Evolutionary conservation across 2,113 vertebrate species (phyloP), one percentile per base, ranked within the genome.

Genomic region (Psophia crepitans): DNA sequence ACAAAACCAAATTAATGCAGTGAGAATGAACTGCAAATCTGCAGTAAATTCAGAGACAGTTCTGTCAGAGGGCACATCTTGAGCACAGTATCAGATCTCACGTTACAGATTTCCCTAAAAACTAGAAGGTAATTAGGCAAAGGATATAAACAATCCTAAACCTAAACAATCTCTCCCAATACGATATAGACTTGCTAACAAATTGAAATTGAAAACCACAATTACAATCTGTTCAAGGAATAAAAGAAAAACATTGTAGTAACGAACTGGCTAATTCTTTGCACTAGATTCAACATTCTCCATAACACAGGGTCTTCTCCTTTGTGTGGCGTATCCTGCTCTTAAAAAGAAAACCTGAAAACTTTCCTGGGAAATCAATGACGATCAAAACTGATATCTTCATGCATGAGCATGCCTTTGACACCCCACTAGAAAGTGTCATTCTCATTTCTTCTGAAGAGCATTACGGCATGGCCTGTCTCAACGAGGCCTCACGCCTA

Each of bases 71-170:
- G 20, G 65, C 44, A 83, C 70, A 77, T 81, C 70, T 79, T 87
- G 49, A 64, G 20, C 22, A 10, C 12, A 21, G 23, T 49, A 69
- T 84, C 53, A 70, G 43, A 20, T 85, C 60, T 83, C 53, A n/a
- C 35, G 30, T 85, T 87, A 84, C 33, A 91, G 49, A 83, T 57
- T 74, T 78, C 78, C 44, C 20, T 71, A 84, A 93, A 90, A 96
- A 71, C 37, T 44, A 53, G 60, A 92, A 85, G 8, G 23, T 63
- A 96, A 96, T 91, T 88, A 95, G 28, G 37, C 12, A 84, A 94
- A 86, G 11, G 16, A 74, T 30, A 95, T 61, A 95, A 95, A 81
- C 35, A 84, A 46, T 28, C 20, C 13, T 61, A 73, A 76, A 61
- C 3, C 30, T 66, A 76, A 83, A 56, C 15, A 46, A 35, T 2